phyloP scores from a whole-genome alignment of 30 jellyfish, hydroid and myxozoan genomes.

The Cassiopea xamachana region DNA sequence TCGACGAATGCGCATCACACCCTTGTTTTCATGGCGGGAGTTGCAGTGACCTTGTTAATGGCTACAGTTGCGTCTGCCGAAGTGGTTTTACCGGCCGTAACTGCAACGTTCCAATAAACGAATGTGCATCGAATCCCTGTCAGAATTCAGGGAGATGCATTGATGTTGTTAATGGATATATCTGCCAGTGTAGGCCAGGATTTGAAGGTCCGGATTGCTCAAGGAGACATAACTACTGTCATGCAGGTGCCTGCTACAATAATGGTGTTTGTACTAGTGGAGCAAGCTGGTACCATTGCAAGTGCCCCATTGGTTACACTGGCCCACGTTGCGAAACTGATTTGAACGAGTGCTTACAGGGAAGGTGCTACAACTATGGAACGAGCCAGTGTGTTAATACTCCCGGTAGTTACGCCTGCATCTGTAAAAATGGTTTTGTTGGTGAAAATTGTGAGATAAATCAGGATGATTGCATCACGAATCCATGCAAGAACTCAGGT shows the following conservation, averaged over 20 bases:
- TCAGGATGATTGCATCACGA: constrained; percentile 64
- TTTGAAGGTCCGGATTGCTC: constrained; percentile 81
- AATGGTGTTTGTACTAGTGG: constrained; percentile 73
- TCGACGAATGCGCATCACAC: constrained; percentile 79
- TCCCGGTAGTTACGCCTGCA: constrained; percentile 84
- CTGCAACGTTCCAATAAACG: constrained; percentile 67
- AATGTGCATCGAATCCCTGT: constrained; percentile 81
- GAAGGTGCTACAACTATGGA: constrained; percentile 67
- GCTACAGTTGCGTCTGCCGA: constrained; percentile 71
- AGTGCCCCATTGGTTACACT: constrained; percentile 74
- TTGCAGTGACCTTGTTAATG: constrained; percentile 71
- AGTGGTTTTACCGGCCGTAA: constrained; percentile 80
- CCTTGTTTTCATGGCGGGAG: constrained; percentile 86
- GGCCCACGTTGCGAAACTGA: constrained; percentile 88
- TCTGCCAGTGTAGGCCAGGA: constrained; percentile 74
- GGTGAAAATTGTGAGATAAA: constrained; percentile 82
- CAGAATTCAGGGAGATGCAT: constrained; percentile 68
- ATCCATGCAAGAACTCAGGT: constrained; percentile 81
- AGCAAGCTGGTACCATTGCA: constrained; percentile 72
- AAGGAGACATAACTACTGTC: constrained; percentile 73
- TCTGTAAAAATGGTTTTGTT: constrained; percentile 73
- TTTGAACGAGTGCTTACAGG: constrained; percentile 67
- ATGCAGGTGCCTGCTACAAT: constrained; percentile 84
- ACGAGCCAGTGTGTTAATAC: constrained; percentile 71
- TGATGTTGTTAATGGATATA: constrained; percentile 76